These are phyloP conservation scores for Jaculus jaculus DNA, from an alignment of 2,113 vertebrate species.

Conservation along the genomic window DNA sequence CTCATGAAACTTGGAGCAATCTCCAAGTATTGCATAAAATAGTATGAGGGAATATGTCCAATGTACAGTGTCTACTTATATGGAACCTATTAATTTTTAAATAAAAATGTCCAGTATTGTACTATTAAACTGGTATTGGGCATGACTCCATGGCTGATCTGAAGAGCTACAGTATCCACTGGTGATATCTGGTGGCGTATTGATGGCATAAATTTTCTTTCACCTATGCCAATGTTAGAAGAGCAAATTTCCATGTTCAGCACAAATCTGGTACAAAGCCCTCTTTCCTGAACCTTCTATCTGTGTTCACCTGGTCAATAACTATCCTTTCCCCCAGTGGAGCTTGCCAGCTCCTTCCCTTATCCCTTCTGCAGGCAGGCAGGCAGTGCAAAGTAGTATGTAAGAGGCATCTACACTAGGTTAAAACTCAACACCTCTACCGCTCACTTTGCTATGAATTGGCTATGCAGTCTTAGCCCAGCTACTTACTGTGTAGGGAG, in stretches of 20 bases:
- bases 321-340: not conserved
- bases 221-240: not conserved
- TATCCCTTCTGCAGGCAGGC: not conserved
- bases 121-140: not conserved
- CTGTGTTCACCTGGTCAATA: not conserved
- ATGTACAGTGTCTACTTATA: not conserved
- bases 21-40: not conserved
- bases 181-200: not conserved
- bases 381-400: not conserved
- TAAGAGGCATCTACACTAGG: not conserved
- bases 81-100: not conserved
- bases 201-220: not conserved
- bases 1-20: not conserved
- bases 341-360: not conserved
- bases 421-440: not conserved
- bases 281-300: not conserved
- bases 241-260: not conserved
- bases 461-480: not conserved
- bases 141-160: not conserved
- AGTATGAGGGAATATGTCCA: not conserved
- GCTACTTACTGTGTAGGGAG: not conserved
- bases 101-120: not conserved
- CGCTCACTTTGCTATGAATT: not conserved
- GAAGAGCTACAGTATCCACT: not conserved
- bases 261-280: not conserved